Base-by-base conservation (phyloP, 2,113 vertebrate species). In the Otus sunia region DNA sequence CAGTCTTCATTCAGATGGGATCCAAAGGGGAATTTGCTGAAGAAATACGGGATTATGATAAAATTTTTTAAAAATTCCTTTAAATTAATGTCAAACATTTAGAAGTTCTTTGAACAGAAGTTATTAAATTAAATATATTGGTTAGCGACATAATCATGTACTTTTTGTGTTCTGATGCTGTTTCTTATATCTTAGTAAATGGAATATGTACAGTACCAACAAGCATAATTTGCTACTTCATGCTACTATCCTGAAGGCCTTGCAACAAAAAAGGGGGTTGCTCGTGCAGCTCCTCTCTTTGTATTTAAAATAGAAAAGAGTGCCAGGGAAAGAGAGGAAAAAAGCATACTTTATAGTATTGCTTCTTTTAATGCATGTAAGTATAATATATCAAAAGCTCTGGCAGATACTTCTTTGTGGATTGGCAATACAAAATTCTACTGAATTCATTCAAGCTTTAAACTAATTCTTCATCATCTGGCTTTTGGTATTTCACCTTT, bases 401-500 rank as follows among this genome's bases (percentile, higher is more conserved):
- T 89, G 88, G 34, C 67, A 95, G 69, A 11, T 74, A 75, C 26
- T 96, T 73, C 55, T 77, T 79, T 34, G 34, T 50, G 60, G 55
- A 50, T 52, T 86, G 47, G 72, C 56, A 92, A 23, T 50, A 50
- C 73, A 71, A 67, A 79, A 94, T 86, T 86, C 55, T 63, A 5
- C 86, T 92, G 66, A 74, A 82, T 71, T 80, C 20, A 36, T 90
- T 83, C 75, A 90, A 59, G 25, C 77, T 89, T 92, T 88, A 68
- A 68, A 62, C 50, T 71, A 49, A 63, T 60, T 85, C 90, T 75
- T 81, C 39, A 62, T 88, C 37, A 27, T 58, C 52, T 64, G 18
- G 60, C n/a, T 90, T 79, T 34, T 52, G 30, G 29, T 79, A 79
- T 92, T 92, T 76, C 83, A 85, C 90, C 80, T 92, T 95, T 62